phyloP scores from a whole-genome alignment of 2,888 invertebrate species.

The Netelia virgata region DNA sequence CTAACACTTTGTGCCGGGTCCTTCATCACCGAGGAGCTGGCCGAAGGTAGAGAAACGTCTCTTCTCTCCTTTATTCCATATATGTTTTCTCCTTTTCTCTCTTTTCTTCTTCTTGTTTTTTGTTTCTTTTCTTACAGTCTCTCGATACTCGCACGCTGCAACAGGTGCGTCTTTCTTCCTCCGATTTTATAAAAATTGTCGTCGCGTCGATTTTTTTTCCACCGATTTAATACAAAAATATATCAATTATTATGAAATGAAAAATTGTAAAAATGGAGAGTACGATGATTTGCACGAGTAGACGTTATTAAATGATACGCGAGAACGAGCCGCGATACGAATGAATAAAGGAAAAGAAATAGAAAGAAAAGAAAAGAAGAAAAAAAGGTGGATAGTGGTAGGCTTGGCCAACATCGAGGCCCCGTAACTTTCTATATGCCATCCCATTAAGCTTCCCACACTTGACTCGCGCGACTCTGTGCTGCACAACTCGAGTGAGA shows the following conservation, averaged over 20 bases:
- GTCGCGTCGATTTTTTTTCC: neutral
- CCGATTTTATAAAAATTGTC: no score
- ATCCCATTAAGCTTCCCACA: conserved; percentile 82
- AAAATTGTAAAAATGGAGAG: neutral
- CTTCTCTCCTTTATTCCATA: conserved; percentile 10
- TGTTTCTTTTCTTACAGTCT: conserved; percentile 4
- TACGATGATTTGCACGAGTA: neutral
- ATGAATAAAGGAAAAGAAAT: conserved; percentile 4
- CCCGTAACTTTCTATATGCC: conserved; percentile 78
- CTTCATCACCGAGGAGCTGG: conserved; percentile 14
- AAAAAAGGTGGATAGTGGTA: conserved; percentile 47
- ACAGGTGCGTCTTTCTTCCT: conserved; percentile 65
- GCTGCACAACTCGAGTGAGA: conserved; percentile 18
- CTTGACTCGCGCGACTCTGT: conserved; percentile 72
- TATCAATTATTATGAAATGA: neutral
- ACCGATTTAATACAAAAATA: neutral
- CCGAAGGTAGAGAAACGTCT: neutral
- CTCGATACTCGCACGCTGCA: conserved; percentile 40
- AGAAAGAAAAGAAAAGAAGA: conserved; percentile 50
- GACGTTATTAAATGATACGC: conserved; percentile 62
- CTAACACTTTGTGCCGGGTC: conserved; percentile 51
- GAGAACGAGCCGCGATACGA: conserved; percentile 26
- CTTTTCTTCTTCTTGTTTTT: conserved; percentile 8
- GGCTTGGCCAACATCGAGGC: conserved; percentile 66
- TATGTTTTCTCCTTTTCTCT: conserved; percentile 42